Base-by-base conservation (phyloP, 53 echinoderm and acorn worm genomes). In the Patiria pectinifera region DNA sequence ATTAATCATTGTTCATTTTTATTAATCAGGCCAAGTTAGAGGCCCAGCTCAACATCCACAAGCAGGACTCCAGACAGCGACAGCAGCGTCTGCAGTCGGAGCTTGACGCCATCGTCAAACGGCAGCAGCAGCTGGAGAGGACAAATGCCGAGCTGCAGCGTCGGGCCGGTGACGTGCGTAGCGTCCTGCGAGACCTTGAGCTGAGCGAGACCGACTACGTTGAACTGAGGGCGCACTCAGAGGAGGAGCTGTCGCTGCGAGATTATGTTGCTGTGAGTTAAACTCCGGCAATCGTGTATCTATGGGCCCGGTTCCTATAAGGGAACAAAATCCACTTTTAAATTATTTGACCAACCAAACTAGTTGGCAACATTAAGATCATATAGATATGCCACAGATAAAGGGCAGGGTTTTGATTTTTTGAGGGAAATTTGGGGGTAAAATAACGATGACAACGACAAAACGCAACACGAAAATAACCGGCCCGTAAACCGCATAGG, bases 201-300 rank as follows among this genome's bases (percentile, higher is more conserved):
- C 76, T 98, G 58, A 91, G 94, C 0, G 96, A 96, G 71, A 92
- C 91, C 2, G 95, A 96, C 91, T 95, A 95, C 59, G 45, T 89
- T 1, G 91, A 95, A 14, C 77, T 98, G 78, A 94, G 85, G 83
- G 91, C 94, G 2, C 44, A 25, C 72, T 95, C 85, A 69, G 96
- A 95, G 26, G 93, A 95, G 25, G 93, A 94, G 45, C 81, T 98
- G 35, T 87, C 94, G 13, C 87, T 98, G 76, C 91, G 94, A 61
- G 96, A 98, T 76, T 80, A 85, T 75, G 95, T 98, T 48, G 94
- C 98, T 14, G 98, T 98, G 82, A 96, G 96, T 93, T 24, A 1
- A 35, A 66, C 66, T 16, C 1, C 35, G 35, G 35, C 35, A 1
- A 35, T 35, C 35, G 35, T 35, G 35, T 35, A 35, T 35, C 35